Conservation (phyloP, 2,888 invertebrate species). For the Galerucella pusilla region DNA sequence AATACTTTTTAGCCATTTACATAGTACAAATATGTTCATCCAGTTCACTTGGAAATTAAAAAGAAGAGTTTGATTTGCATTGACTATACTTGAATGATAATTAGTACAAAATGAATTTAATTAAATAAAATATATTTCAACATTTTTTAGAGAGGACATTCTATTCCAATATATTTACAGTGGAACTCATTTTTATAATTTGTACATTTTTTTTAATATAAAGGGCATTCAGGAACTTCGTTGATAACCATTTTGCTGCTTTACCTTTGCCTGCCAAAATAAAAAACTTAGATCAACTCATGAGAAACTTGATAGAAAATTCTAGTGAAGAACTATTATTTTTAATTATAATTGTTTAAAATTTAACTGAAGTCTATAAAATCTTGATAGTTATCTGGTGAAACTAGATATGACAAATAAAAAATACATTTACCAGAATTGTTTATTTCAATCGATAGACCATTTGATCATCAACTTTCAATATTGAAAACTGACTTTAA, state of each 20-base stretch:
- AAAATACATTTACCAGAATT: too few relatives aligned
- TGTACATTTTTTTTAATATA: slow-evolving; percentile 31
- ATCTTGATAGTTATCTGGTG: too few relatives aligned
- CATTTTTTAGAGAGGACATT: slow-evolving; percentile 32
- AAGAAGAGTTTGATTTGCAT: background rate
- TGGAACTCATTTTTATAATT: slow-evolving; percentile 25
- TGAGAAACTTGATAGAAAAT: slow-evolving; percentile 20
- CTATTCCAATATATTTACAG: slow-evolving; percentile 30
- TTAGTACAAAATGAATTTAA: slow-evolving; percentile 19
- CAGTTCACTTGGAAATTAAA: background rate
- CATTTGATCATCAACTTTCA: too few relatives aligned
- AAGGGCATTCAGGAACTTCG: slow-evolving; percentile 35
- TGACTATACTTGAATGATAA: background rate
- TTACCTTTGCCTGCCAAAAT: slow-evolving; percentile 54
- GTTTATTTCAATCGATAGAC: too few relatives aligned
- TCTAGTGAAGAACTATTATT: slow-evolving; percentile 18
- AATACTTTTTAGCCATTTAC: too few relatives aligned
- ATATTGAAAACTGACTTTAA: too few relatives aligned
- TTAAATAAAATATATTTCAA: slow-evolving; percentile 34
- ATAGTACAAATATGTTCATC: background rate
- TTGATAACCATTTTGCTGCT: slow-evolving; percentile 28
- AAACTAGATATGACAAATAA: too few relatives aligned
- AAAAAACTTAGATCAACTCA: slow-evolving; percentile 39
- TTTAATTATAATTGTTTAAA: background rate
- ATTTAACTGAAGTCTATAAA: background rate